phyloP scores from a whole-genome alignment of 1,140 invertebrate species.

The Asobara japonica region DNA sequence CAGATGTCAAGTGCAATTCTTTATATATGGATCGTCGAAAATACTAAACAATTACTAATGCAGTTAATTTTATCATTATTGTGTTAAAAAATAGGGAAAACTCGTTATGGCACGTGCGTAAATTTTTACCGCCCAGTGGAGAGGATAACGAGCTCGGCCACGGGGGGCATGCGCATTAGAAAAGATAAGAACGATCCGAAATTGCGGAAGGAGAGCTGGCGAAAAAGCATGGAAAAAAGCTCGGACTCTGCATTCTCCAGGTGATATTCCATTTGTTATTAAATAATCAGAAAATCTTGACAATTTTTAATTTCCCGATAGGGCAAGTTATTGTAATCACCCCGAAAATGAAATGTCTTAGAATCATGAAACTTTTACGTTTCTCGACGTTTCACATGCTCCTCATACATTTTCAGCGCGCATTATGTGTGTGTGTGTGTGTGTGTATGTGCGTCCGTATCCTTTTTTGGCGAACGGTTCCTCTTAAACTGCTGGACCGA shows the following conservation, averaged over 20 bases:
- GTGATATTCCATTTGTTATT: conserved; percentile 66
- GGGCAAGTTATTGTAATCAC: too few relatives aligned
- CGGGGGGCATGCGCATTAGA: conserved; percentile 49
- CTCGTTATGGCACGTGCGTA: conserved; percentile 94
- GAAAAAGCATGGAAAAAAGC: conserved; percentile 89
- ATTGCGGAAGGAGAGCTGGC: conserved; percentile 85
- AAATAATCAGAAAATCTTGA: too few relatives aligned
- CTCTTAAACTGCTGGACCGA: too few relatives aligned
- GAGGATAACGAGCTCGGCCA: conserved; percentile 58
- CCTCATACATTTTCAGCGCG: too few relatives aligned
- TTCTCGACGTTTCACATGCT: too few relatives aligned
- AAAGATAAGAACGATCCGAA: conserved; percentile 71
- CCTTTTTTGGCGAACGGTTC: too few relatives aligned
- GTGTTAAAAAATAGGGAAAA: conserved; percentile 72
- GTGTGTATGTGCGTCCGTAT: too few relatives aligned
- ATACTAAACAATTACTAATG: not conserved
- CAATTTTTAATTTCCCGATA: too few relatives aligned
- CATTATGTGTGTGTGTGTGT: too few relatives aligned
- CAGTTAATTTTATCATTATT: not conserved
- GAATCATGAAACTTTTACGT: too few relatives aligned
- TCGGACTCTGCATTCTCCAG: conserved; percentile 92
- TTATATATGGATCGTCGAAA: not conserved
- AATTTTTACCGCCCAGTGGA: conserved; percentile 97
- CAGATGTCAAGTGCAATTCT: too few relatives aligned
- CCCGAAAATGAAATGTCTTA: too few relatives aligned